A percentile compares a stretch with the other conserved stretches of the same genome.
Evolutionary conservation across 2,888 invertebrate species (phyloP).

Genomic region (Eristalinus sepulchralis): DNA sequence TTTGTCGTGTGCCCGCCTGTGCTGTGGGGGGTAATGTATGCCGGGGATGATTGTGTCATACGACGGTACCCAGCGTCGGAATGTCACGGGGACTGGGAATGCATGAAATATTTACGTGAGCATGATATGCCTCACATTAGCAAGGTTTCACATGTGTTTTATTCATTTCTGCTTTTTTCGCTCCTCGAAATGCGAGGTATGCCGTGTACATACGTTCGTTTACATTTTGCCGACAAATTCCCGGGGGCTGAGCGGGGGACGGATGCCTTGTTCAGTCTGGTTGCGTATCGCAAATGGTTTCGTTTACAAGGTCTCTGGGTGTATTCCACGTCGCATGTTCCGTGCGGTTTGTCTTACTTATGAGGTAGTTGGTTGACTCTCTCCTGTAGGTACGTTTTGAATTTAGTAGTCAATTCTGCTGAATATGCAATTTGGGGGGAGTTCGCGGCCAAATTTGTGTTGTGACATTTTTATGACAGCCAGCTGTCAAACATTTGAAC

Average conservation of each 20-base stretch:
- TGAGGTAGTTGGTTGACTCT: neutral
- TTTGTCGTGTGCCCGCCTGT: neutral
- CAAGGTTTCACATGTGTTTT: neutral
- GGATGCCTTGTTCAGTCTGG: neutral
- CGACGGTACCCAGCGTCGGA: neutral
- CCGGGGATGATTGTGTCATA: neutral
- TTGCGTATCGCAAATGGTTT: neutral
- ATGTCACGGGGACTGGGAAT: neutral
- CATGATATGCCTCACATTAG: neutral
- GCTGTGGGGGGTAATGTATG: neutral
- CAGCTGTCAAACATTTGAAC: neutral
- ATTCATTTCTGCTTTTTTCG: neutral
- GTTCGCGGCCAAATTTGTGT: neutral
- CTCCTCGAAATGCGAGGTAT: neutral
- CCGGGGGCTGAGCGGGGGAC: neutral
- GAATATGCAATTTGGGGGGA: neutral
- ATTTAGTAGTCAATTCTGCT: neutral
- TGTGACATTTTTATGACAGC: neutral
- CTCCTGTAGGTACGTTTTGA: neutral
- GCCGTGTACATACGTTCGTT: neutral
- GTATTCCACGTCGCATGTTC: neutral
- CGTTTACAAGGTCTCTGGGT: neutral
- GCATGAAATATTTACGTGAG: neutral
- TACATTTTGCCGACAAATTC: neutral
- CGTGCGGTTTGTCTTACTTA: neutral